These are phyloP conservation scores for Rhinichthys klamathensis DNA, from an alignment of 2,113 vertebrate species.

Conservation along the genomic window DNA sequence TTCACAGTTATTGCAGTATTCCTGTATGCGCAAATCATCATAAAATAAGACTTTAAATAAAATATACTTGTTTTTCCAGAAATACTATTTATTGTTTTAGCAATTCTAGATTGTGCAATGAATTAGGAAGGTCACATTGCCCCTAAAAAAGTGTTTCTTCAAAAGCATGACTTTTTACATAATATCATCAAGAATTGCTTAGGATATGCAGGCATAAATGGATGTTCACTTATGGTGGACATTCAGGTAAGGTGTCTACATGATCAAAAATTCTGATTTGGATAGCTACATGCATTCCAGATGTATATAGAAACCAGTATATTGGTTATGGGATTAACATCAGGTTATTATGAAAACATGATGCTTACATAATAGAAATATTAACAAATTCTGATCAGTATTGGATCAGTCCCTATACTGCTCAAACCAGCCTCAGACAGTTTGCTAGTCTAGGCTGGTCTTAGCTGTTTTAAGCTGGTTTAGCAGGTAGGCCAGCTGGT, in stretches of 20 bases:
- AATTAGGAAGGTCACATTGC: background rate
- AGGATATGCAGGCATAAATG: background rate
- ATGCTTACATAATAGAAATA: background rate
- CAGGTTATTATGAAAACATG: background rate
- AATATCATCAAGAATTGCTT: background rate
- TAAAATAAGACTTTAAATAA: too few relatives aligned
- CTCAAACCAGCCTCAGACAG: background rate
- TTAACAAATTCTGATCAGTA: background rate
- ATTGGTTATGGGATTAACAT: background rate
- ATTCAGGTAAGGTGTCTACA: background rate
- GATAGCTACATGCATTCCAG: background rate
- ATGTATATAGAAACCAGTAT: background rate
- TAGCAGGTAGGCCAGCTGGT: background rate
- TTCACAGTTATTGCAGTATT: background rate
- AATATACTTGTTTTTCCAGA: background rate
- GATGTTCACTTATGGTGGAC: background rate
- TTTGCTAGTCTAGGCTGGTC: background rate
- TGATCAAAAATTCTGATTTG: background rate
- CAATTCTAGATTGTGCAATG: background rate
- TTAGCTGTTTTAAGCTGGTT: background rate
- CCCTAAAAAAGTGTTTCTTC: background rate
- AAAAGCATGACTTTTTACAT: background rate
- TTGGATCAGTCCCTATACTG: background rate
- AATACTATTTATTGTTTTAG: background rate
- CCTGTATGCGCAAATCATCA: background rate